Evolutionary conservation across 2,797 vertebrate genomes (phyloP).

Genomic region (Philypnodon macrostomus): DNA sequence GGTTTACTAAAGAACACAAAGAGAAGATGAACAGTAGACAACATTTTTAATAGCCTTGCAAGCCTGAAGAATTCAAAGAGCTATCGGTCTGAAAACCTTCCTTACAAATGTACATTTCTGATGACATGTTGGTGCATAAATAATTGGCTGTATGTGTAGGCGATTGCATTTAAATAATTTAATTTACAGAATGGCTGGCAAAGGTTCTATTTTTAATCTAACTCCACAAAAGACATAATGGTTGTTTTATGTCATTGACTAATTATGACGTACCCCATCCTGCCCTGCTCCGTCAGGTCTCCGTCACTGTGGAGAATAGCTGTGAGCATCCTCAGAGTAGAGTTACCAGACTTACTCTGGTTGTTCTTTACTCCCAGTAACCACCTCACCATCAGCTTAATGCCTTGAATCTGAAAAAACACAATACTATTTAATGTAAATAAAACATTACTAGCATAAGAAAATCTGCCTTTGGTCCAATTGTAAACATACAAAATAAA

Average conservation of each 20-base stretch:
- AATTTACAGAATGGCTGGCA: too few species aligned
- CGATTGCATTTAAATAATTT: too few species aligned
- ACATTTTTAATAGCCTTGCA: too few species aligned
- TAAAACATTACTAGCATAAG: background rate
- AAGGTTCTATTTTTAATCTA: too few species aligned
- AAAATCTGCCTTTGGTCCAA: too few species aligned
- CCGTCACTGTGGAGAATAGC: constrained; percentile 96
- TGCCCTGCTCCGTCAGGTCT: constrained; percentile 94
- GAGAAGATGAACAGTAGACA: background rate
- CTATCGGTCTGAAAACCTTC: too few species aligned
- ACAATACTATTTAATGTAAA: background rate
- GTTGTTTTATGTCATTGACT: background rate
- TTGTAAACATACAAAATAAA: too few species aligned
- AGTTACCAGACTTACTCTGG: constrained; percentile 96
- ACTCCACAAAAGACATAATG: too few species aligned
- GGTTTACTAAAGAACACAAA: constrained; percentile 85
- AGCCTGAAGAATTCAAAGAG: too few species aligned
- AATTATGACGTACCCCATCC: constrained; percentile 83
- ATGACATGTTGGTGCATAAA: too few species aligned
- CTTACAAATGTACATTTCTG: too few species aligned
- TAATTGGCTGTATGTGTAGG: too few species aligned
- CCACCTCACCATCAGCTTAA: constrained; percentile 99
- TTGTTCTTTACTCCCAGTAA: constrained; percentile 98
- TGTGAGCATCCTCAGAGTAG: constrained; percentile 91
- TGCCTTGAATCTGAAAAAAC: constrained; percentile 87